These are phyloP conservation scores for Brenthis hecate DNA, from an alignment of 2,888 invertebrate species.

Conservation along the genomic window DNA sequence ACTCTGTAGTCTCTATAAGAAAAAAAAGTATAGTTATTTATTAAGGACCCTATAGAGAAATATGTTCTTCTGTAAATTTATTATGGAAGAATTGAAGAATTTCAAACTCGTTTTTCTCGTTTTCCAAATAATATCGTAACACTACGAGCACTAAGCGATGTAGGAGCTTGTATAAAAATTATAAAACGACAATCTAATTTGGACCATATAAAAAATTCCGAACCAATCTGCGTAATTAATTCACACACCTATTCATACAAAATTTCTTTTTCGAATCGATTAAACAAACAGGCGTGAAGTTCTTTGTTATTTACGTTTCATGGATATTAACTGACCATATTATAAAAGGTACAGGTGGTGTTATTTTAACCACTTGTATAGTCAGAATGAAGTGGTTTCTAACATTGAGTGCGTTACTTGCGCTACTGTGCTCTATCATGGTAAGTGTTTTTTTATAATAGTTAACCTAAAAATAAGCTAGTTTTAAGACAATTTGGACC, in stretches of 20 bases:
- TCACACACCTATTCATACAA: not conserved
- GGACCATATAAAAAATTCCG: not conserved
- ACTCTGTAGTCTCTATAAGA: too few relatives aligned
- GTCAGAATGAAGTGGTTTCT: slow-evolving; percentile 59
- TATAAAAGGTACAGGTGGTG: slow-evolving; percentile 18
- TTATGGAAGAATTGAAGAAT: too few relatives aligned
- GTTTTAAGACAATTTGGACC: too few relatives aligned
- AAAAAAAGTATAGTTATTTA: too few relatives aligned
- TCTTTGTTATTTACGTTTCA: slow-evolving; percentile 1
- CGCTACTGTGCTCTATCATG: slow-evolving; percentile 50
- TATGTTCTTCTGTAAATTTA: too few relatives aligned
- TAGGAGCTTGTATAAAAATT: too few relatives aligned
- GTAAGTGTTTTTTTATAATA: slow-evolving; percentile 44
- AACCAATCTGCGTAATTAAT: not conserved
- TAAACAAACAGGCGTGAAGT: slow-evolving; percentile 9
- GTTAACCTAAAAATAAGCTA: too few relatives aligned
- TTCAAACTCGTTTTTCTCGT: too few relatives aligned
- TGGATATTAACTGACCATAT: slow-evolving; percentile 15
- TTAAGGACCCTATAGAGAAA: too few relatives aligned
- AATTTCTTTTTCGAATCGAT: slow-evolving; percentile 15
- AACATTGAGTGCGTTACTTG: slow-evolving; percentile 50
- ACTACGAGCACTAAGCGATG: too few relatives aligned
- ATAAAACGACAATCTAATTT: not conserved
- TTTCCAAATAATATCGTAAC: too few relatives aligned
- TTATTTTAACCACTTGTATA: slow-evolving; percentile 14